Evolutionary conservation across 1,140 invertebrate genomes (phyloP).

Genomic region (Drosophila pseudoananassae): DNA sequence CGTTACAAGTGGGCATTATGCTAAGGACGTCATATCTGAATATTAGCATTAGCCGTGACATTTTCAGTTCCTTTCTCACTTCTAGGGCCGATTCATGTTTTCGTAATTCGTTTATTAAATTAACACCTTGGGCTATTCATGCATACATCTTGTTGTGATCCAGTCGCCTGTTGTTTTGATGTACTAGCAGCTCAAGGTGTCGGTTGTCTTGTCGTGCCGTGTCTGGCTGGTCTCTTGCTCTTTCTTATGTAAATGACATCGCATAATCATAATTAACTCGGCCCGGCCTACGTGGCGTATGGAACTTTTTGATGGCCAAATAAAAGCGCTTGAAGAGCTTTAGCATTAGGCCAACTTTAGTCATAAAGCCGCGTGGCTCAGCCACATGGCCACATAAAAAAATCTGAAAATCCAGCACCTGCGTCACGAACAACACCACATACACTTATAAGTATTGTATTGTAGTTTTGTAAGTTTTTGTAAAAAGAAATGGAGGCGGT

Average conservation of each 20-base stretch:
- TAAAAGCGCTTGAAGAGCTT: slow-evolving; percentile 58
- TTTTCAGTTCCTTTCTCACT: slow-evolving; percentile 6
- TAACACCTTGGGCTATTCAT: slow-evolving; percentile 74
- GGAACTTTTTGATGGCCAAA: slow-evolving; percentile 68
- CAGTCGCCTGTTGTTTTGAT: slow-evolving; percentile 41
- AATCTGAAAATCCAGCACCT: slow-evolving; percentile 27
- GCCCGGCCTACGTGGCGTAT: slow-evolving; percentile 49
- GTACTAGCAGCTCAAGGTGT: slow-evolving; percentile 25
- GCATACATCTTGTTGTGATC: slow-evolving; percentile 45
- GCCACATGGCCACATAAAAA: slow-evolving; percentile 8
- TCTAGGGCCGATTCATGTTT: slow-evolving; percentile 58
- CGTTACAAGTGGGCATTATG: slow-evolving; percentile 44
- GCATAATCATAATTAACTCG: slow-evolving; percentile 77
- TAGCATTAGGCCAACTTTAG: slow-evolving; percentile 34
- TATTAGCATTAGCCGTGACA: slow-evolving; percentile 40
- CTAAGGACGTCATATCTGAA: slow-evolving; percentile 36
- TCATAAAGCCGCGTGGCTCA: slow-evolving; percentile 22
- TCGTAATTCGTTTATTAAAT: slow-evolving; percentile 73
- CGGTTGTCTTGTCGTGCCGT: background rate
- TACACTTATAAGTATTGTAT: background rate
- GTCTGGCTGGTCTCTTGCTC: slow-evolving; percentile 54
- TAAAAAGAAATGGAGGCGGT: background rate
- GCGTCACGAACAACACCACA: slow-evolving; percentile 7
- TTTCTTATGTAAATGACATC: slow-evolving; percentile 70
- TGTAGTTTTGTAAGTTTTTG: slow-evolving; percentile 34